Evolutionary conservation across 2,888 invertebrate genomes (phyloP).

Genomic region (Phalangium opilio): DNA sequence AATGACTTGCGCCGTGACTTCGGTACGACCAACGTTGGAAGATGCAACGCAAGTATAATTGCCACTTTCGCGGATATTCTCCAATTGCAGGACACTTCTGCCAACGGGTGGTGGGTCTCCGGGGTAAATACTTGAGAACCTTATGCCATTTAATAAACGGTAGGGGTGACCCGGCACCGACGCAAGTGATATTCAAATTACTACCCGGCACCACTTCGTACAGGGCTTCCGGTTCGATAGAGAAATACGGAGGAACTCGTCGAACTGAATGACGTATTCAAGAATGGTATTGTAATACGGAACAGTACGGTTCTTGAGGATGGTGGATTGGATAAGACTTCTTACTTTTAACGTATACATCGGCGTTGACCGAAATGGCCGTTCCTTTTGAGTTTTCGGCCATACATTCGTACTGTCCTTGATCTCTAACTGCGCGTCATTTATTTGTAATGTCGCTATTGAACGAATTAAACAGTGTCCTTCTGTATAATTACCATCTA

Average conservation of each 20-base stretch:
- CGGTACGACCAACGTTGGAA: constrained; percentile 82
- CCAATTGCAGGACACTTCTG: constrained; percentile 68
- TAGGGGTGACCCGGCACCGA: constrained; percentile 96
- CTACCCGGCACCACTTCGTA: constrained; percentile 88
- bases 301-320: no score
- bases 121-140: constrained; percentile 56
- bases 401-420: constrained; percentile 91
- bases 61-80: constrained; percentile 74
- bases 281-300: no score
- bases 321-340: background rate
- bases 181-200: constrained; percentile 82
- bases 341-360: constrained; percentile 80
- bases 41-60: constrained; percentile 96
- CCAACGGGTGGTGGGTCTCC: constrained; percentile 43
- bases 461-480: constrained; percentile 25
- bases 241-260: constrained; percentile 87
- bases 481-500: no score
- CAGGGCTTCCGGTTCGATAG: constrained; percentile 67
- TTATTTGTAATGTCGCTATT: constrained; percentile 72
- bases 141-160: constrained; percentile 62
- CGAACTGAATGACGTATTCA: constrained; percentile 53
- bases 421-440: constrained; percentile 75
- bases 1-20: constrained; percentile 71
- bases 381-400: constrained; percentile 86
- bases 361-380: constrained; percentile 73